Percentiles rank a stretch among this genome's conserved stretches.
Conservation (phyloP, 2,888 invertebrate genomes). For the Andrena trimmerana region DNA sequence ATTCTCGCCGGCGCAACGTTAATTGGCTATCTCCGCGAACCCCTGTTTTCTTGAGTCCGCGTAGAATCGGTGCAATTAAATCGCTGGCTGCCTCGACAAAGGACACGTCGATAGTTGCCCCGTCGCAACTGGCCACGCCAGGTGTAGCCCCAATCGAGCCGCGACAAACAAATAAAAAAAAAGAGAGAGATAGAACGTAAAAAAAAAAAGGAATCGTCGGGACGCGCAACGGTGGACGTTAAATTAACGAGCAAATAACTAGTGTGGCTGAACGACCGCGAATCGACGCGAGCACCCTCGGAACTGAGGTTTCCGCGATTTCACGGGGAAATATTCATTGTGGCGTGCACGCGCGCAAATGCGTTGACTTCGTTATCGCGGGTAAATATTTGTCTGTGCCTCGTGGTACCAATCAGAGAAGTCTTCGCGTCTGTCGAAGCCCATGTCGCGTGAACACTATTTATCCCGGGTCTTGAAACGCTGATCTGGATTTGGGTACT, state of each 20-base stretch:
- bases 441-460: no score
- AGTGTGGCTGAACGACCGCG: background rate
- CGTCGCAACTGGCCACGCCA: background rate
- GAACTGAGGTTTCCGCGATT: background rate
- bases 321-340: conserved; percentile 13
- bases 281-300: background rate
- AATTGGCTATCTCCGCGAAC: conserved; percentile 30
- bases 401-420: no score
- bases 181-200: background rate
- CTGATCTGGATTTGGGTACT: no score
- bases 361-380: no score
- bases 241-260: conserved; percentile 17
- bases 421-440: no score
- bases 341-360: background rate
- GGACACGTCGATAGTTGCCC: background rate
- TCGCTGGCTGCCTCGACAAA: conserved; percentile 11
- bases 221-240: background rate
- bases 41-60: conserved; percentile 28
- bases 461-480: no score
- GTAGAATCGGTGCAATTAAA: conserved; percentile 28
- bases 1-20: conserved; percentile 7
- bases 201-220: background rate
- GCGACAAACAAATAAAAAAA: background rate
- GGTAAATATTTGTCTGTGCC: background rate
- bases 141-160: background rate